These are phyloP conservation scores for Apus apus DNA, from an alignment of 2,113 vertebrate genomes.

Conservation along the genomic window DNA sequence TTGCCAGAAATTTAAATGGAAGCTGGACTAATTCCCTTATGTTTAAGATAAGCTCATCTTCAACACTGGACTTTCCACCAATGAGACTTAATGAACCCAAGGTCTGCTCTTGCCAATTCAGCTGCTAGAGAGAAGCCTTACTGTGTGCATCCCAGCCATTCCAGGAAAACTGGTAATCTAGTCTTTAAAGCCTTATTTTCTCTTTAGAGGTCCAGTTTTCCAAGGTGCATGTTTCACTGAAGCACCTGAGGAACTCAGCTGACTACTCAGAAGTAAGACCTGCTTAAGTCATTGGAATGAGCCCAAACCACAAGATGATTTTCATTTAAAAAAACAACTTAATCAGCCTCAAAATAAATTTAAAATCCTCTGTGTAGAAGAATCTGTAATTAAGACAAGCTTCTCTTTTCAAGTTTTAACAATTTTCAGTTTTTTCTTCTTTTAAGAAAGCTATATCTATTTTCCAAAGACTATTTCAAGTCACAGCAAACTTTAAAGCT, in stretches of 20 bases:
- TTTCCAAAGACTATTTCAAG: not conserved
- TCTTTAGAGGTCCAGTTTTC: not conserved
- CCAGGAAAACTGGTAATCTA: not conserved
- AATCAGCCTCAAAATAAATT: not conserved
- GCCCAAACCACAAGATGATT: not conserved
- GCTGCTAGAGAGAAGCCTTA: not conserved
- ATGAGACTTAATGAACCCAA: not conserved
- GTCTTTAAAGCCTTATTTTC: not conserved
- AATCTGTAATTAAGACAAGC: not conserved
- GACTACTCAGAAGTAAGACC: not conserved
- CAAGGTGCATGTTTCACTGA: not conserved
- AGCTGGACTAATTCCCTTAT: slow-evolving; percentile 39
- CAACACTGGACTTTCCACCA: slow-evolving; percentile 9
- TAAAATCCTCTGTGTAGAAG: not conserved
- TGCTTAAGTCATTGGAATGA: not conserved
- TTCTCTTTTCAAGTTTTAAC: not conserved
- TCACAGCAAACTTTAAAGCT: not conserved
- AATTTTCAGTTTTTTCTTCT: not conserved
- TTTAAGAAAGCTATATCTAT: not conserved
- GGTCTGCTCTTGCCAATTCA: not conserved
- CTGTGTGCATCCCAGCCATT: not conserved
- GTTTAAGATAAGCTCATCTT: slow-evolving; percentile 22
- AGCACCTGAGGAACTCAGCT: not conserved
- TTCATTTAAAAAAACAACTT: not conserved
- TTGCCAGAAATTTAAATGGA: slow-evolving; percentile 34